Conservation (phyloP, 1,140 invertebrate genomes). For the Drosophila punjabiensis region DNA sequence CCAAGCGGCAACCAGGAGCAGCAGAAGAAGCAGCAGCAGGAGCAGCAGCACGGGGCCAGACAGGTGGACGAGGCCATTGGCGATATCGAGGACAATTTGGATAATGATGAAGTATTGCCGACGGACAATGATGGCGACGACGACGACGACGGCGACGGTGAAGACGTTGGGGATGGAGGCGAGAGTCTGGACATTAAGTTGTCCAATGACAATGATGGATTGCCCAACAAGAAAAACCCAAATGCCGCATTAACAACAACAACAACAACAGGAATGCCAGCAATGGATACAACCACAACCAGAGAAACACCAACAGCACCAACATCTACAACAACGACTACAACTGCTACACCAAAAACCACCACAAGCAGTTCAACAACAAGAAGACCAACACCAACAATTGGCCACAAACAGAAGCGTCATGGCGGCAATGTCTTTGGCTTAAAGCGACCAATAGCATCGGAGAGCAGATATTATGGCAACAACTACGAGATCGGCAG, state of each 20-base stretch:
- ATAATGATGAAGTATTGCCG: conserved; percentile 62
- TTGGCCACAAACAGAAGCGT: conserved; percentile 62
- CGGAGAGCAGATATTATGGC: conserved; percentile 33
- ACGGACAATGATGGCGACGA: background rate
- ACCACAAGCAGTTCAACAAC: conserved; percentile 3
- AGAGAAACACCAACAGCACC: conserved; percentile 29
- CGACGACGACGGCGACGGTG: background rate
- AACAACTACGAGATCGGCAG: conserved; percentile 39
- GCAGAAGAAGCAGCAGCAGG: background rate
- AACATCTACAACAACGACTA: conserved; percentile 18
- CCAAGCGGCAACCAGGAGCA: conserved; percentile 27
- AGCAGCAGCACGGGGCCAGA: conserved; percentile 2
- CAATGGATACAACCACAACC: background rate
- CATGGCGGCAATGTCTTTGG: conserved; percentile 37
- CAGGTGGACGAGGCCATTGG: conserved; percentile 60
- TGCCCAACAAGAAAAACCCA: conserved; percentile 30
- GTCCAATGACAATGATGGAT: conserved; percentile 71
- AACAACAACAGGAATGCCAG: conserved; percentile 7
- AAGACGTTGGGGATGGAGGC: background rate
- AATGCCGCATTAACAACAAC: conserved; percentile 25
- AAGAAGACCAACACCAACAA: conserved; percentile 12
- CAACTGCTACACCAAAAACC: conserved; percentile 2
- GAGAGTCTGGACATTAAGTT: conserved; percentile 54
- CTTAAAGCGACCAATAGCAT: conserved; percentile 3
- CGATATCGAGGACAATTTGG: conserved; percentile 74